Evolutionary conservation across 2,113 vertebrate species (phyloP).

Genomic region (Clinocottus analis): DNA sequence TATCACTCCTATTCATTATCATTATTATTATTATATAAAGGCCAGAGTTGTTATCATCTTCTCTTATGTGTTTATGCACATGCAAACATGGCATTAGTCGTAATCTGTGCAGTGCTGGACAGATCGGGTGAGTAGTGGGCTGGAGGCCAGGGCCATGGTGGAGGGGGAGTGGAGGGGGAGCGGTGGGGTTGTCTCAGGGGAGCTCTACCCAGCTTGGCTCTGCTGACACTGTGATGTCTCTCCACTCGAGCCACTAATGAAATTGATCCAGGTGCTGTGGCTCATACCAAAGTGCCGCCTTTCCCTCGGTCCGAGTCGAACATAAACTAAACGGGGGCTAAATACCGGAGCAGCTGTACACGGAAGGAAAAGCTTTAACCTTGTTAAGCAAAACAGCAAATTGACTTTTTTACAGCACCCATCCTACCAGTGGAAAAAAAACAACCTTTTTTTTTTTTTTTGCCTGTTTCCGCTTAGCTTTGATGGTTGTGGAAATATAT

Average conservation of each 20-base stretch:
- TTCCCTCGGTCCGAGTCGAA: constrained; percentile 50
- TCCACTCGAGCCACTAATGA: constrained; percentile 89
- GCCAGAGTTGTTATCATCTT: constrained; percentile 79
- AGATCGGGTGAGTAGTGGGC: constrained; percentile 62
- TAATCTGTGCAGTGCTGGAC: constrained; percentile 81
- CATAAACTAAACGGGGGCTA: constrained; percentile 56
- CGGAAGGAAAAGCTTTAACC: constrained; percentile 41
- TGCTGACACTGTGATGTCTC: constrained; percentile 85
- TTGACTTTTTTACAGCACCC: constrained; percentile 26
- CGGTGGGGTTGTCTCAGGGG: constrained; percentile 80
- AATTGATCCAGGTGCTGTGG: constrained; percentile 90
- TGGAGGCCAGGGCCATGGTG: constrained; percentile 62
- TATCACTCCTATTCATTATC: background rate
- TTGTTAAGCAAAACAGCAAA: constrained; percentile 51
- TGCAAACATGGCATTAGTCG: constrained; percentile 76
- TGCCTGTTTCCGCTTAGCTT: background rate
- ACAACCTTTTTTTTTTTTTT: too few relatives aligned
- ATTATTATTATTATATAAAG: background rate
- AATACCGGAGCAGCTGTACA: constrained; percentile 49
- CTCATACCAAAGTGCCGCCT: constrained; percentile 85
- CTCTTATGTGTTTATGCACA: constrained; percentile 55
- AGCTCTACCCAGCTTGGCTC: constrained; percentile 60
- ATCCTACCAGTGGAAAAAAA: background rate
- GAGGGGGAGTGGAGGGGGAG: background rate
- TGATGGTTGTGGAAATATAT: constrained; percentile 24